Evolutionary conservation across 2,888 invertebrate species (phyloP), one percentile per base, ranked within the genome.

Genomic region (Eledona agricola): DNA sequence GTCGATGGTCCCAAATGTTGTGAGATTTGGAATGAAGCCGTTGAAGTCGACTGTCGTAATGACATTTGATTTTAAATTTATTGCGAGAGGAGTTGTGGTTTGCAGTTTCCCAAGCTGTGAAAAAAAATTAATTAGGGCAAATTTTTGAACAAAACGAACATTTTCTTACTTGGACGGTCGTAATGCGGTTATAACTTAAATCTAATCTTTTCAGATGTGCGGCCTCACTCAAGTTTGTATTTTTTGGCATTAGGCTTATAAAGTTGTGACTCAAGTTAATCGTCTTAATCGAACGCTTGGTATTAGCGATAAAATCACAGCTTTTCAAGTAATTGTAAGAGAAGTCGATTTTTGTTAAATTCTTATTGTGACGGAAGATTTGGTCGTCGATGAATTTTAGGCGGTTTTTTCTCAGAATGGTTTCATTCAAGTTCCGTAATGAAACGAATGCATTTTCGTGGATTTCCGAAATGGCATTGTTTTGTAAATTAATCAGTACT

Each of bases 81-180:
- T 25, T 7, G 35, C n/a, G 12, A 35, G n/a, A n/a, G n/a, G n/a
- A n/a, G n/a, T n/a, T n/a, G n/a, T n/a, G n/a, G n/a, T n/a, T n/a
- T n/a, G n/a, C n/a, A n/a, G n/a, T n/a, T n/a, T n/a, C n/a, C n/a
- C n/a, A n/a, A n/a, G n/a, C n/a, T n/a, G n/a, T n/a, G n/a, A n/a
- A n/a, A n/a, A n/a, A n/a, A n/a, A n/a, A n/a, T n/a, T n/a, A 13
- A 29, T 4, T 29, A 29, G 13, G n/a, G 3, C 12, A 28, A 28
- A 10, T 12, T 28, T 2, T 6, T 13, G 7, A 29, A 29, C 13
- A 19, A 19, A 19, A 31, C 13, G 17, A 32, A 32, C 15, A 16
- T 7, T 29, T 13, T 9, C 13, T 43, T 22, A 43, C 43, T 9
- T 20, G 20, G 9, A 43, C 9, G 5, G 17, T 3, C 7, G 19